Conservation (phyloP, 2,888 invertebrate genomes). For the Flexamia atlantica region DNA sequence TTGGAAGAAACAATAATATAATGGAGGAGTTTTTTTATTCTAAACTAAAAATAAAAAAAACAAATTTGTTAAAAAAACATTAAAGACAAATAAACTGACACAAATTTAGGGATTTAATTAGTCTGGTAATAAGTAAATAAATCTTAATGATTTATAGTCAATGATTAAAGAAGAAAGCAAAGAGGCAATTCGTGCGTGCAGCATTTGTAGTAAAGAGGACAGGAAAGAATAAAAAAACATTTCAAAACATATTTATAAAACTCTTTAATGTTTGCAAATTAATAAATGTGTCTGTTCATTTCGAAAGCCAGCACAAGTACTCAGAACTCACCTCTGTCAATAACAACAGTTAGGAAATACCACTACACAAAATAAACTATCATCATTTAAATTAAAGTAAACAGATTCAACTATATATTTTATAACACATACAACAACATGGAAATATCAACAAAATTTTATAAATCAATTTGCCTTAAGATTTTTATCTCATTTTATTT, state of each 20-base stretch:
- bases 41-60: too few relatives aligned
- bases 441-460: conserved; percentile 61
- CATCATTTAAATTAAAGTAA: conserved; percentile 62
- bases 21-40: too few relatives aligned
- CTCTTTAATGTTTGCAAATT: conserved; percentile 64
- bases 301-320: conserved; percentile 62
- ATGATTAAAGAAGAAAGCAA: too few relatives aligned
- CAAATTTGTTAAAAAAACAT: too few relatives aligned
- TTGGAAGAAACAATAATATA: too few relatives aligned
- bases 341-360: conserved; percentile 62
- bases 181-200: too few relatives aligned
- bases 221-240: conserved; percentile 42
- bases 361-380: conserved; percentile 64
- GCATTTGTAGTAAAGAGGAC: background rate
- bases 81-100: too few relatives aligned
- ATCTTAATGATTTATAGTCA: too few relatives aligned
- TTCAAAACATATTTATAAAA: conserved; percentile 63
- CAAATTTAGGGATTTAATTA: too few relatives aligned
- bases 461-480: conserved; percentile 59
- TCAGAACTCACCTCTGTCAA: conserved; percentile 54
- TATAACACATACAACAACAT: conserved; percentile 64
- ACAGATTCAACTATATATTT: conserved; percentile 63
- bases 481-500: conserved; percentile 45
- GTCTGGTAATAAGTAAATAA: too few relatives aligned
- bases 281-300: conserved; percentile 63